Base-by-base conservation (phyloP, 2,113 vertebrate genomes). In the Myotis yumanensis region DNA sequence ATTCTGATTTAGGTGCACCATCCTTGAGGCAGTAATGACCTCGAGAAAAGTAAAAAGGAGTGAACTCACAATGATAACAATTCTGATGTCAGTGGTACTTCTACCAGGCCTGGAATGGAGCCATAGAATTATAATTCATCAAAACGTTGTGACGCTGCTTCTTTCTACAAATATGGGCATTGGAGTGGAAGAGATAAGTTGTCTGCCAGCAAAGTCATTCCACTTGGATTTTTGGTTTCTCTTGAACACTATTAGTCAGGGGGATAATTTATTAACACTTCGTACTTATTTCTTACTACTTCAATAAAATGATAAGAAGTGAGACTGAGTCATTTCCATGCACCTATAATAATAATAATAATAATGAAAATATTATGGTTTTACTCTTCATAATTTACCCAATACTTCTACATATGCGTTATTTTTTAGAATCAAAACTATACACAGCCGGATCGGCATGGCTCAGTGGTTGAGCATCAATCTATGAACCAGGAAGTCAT, bases 361-460 rank as follows among this genome's bases (percentile, higher is more conserved):
- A 51, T 48, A 52, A 71, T 48, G 14, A 85, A 76, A 90, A 81
- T 89, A 52, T 11, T n/a, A 11, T 37, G 57, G 40, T 87, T 76
- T 71, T 69, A 71, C 18, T 76, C 82, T 81, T 90, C 11, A n/a
- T 48, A 69, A 86, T 88, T 90, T 79, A 85, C 9, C 86, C 68
- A 93, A 40, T 18, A 66, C 2, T 84, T 90, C 18, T 9, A 62
- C 3, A 7, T 48, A 5, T 32, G 72, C 18, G 20, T 93, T 85
- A 35, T 75, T 73, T 52, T 87, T 76, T 64, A 79, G 7, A 51
- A 37, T 89, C 32, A 62, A 66, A 90, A 75, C 3, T 73, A 57
- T 68, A 89, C 12, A 40, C 59, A 62, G 23, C 59, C 59, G 2
- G 59, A 11, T 62, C 25, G 4, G 11, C 11, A 11, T 62, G 57